phyloP scores from a whole-genome alignment of 1,140 invertebrate species.

The Drosophila melanogaster region Release_6_plus_ISO1_MT NC_004354.4:10868501-10869000 shows the following conservation, averaged over 20 bases:
- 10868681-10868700: conserved; percentile 8
- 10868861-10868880: conserved; percentile 71
- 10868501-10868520: conserved; percentile 38
- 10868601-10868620: background rate
- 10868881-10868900: conserved; percentile 3
- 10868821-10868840: conserved; percentile 19
- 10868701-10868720: conserved; percentile 20
- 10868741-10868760: conserved; percentile 73
- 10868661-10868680: conserved; percentile 18
- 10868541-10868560: background rate
- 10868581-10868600: conserved; percentile 62
- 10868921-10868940: no score
- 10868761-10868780: conserved; percentile 68
- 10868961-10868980: no score
- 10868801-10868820: conserved; percentile 60
- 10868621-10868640: conserved; percentile 38
- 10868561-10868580: conserved; percentile 2
- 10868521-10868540: conserved; percentile 43
- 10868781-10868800: conserved; percentile 82
- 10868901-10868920: background rate
- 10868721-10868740: no score
- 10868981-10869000: no score
- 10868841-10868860: conserved; percentile 76
- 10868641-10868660: conserved; percentile 59
- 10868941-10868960: no score